These are phyloP conservation scores for Eilema sororculum DNA, from an alignment of 2,888 invertebrate genomes.

Conservation along the genomic window DNA sequence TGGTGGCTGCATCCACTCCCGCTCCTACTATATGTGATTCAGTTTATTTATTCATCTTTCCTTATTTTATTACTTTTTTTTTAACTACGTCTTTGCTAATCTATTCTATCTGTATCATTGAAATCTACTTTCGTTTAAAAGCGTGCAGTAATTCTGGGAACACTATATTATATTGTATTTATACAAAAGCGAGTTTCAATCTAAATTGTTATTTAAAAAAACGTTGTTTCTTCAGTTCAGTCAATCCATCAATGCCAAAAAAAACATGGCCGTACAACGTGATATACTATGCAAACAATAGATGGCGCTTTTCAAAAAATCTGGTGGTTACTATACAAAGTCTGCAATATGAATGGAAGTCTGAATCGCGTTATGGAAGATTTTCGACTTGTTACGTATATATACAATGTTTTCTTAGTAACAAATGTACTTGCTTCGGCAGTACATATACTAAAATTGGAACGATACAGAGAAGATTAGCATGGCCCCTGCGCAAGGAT, in stretches of 20 bases:
- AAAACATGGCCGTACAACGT: background rate
- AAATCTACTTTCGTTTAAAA: background rate
- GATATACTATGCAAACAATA: background rate
- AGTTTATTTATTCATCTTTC: too few species aligned
- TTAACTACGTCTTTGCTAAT: too few species aligned
- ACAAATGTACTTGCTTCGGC: conserved; percentile 6
- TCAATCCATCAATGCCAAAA: background rate
- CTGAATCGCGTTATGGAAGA: conserved; percentile 16
- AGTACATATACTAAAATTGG: conserved; percentile 13
- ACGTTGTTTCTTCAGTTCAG: background rate
- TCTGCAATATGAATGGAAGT: background rate
- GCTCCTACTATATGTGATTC: too few species aligned
- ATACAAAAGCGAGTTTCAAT: too few species aligned
- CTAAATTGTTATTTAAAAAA: background rate
- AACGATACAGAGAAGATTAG: conserved; percentile 20
- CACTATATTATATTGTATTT: too few species aligned
- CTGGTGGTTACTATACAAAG: background rate
- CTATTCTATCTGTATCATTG: background rate
- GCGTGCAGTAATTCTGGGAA: background rate
- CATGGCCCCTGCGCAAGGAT: conserved; percentile 25
- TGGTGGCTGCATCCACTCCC: too few species aligned
- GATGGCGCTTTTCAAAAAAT: conserved; percentile 15
- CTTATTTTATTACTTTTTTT: too few species aligned
- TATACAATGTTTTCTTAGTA: background rate
- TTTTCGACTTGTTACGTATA: background rate